phyloP scores from a whole-genome alignment of 2,797 vertebrate species.

The Molossus molossus region DNA sequence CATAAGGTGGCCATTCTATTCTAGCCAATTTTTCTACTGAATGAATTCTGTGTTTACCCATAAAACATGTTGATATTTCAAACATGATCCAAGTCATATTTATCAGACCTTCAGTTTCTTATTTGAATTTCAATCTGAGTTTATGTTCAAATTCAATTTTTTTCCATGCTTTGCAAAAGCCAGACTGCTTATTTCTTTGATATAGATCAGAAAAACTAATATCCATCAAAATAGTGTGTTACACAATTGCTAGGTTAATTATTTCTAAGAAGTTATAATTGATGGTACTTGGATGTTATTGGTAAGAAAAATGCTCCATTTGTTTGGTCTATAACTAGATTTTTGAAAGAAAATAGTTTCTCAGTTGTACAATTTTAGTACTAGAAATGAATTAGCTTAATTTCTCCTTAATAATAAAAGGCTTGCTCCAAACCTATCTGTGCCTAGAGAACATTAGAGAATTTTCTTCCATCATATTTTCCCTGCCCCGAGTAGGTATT shows the following conservation, averaged over 20 bases:
- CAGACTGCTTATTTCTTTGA: slow-evolving; percentile 26
- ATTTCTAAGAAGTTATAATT: neutral
- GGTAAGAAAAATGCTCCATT: neutral
- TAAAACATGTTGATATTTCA: neutral
- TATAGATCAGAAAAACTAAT: neutral
- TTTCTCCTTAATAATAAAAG: neutral
- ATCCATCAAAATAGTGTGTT: neutral
- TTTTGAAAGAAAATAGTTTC: neutral
- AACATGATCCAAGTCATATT: neutral
- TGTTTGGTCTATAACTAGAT: neutral
- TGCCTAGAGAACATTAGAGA: neutral
- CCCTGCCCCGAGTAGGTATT: neutral
- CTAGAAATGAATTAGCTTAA: slow-evolving; percentile 23
- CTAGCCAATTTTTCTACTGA: neutral
- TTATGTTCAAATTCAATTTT: slow-evolving; percentile 9
- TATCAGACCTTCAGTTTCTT: neutral
- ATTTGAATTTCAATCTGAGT: neutral
- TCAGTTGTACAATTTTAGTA: neutral
- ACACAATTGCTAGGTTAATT: neutral
- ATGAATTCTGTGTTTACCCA: neutral
- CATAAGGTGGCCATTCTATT: neutral
- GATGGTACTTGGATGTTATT: neutral
- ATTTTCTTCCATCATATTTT: neutral
- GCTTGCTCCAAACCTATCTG: neutral
- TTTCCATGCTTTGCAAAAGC: neutral